Evolutionary conservation across 2,888 invertebrate genomes (phyloP).

Genomic region (Tetragonisca angustula): DNA sequence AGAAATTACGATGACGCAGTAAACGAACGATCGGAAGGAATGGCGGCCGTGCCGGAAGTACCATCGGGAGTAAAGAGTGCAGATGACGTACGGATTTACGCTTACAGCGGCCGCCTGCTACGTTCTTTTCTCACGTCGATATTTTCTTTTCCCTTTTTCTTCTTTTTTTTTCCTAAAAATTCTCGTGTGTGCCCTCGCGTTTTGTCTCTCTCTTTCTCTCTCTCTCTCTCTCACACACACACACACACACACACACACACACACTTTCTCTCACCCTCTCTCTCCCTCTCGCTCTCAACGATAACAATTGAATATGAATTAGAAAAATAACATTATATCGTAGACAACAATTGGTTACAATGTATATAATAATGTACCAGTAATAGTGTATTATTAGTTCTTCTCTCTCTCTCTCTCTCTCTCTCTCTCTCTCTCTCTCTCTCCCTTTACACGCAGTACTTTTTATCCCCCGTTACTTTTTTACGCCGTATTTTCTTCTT

Average conservation of each 20-base stretch:
- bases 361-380: slow-evolving; percentile 76
- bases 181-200: slow-evolving; percentile 36
- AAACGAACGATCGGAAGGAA: slow-evolving; percentile 35
- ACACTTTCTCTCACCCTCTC: slow-evolving; percentile 43
- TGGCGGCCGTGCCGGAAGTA: slow-evolving; percentile 27
- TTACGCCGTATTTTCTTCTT: slow-evolving; percentile 13
- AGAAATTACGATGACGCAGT: not conserved
- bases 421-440: slow-evolving; percentile 33
- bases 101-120: slow-evolving; percentile 25
- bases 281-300: slow-evolving; percentile 79
- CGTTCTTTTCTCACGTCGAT: not conserved
- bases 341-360: slow-evolving; percentile 83
- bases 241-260: not conserved
- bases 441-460: slow-evolving; percentile 60
- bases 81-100: slow-evolving; percentile 31
- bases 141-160: not conserved
- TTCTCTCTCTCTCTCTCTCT: slow-evolving; percentile 34
- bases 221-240: too few relatives aligned
- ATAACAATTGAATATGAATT: slow-evolving; percentile 84
- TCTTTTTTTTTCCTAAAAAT: slow-evolving; percentile 29
- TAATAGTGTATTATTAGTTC: slow-evolving; percentile 68
- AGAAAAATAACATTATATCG: slow-evolving; percentile 84
- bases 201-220: slow-evolving; percentile 21
- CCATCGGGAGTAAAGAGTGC: slow-evolving; percentile 19
- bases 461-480: slow-evolving; percentile 59